A percentile compares a stretch with the other conserved stretches of the same genome.
Conservation (phyloP, 1,140 invertebrate species). For the Ceratoteleas bidentatus region DNA sequence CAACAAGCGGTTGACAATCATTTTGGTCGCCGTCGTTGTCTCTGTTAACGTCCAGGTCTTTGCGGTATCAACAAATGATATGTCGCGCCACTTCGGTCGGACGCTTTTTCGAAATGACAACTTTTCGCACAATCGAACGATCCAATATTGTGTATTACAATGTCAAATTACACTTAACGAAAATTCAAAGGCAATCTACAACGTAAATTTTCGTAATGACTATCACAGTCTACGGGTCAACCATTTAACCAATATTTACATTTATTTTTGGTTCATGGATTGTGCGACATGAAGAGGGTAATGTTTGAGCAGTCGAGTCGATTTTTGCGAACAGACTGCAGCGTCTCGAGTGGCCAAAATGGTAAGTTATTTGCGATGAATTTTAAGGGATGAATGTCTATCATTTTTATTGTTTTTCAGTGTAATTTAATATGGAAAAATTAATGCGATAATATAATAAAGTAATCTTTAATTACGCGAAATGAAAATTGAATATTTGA, state of each 20-base stretch:
- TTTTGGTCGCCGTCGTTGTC: slow-evolving; percentile 27
- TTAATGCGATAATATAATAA: too few species aligned
- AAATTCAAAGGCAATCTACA: neutral
- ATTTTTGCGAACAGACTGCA: too few species aligned
- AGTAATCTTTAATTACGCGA: too few species aligned
- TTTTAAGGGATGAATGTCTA: too few species aligned
- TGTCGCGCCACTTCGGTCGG: neutral
- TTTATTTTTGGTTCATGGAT: neutral
- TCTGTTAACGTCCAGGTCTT: neutral
- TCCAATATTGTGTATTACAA: neutral
- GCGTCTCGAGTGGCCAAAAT: too few species aligned
- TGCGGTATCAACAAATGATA: slow-evolving; percentile 4
- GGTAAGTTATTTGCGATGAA: too few species aligned
- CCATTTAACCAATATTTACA: slow-evolving; percentile 24
- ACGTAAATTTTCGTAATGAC: neutral
- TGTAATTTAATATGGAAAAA: too few species aligned
- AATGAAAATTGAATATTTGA: too few species aligned
- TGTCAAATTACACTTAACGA: slow-evolving; percentile 4
- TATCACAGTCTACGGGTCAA: neutral
- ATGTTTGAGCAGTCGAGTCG: too few species aligned
- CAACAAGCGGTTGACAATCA: slow-evolving; percentile 47
- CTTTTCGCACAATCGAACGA: neutral
- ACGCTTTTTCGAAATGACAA: neutral
- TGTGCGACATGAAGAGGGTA: neutral
- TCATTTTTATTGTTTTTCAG: too few species aligned